Percentiles rank a stretch among this genome's conserved stretches.
These are phyloP conservation scores for Heteromurus nitidus DNA, from an alignment of 2,888 invertebrate species.

Conservation along the genomic window DNA sequence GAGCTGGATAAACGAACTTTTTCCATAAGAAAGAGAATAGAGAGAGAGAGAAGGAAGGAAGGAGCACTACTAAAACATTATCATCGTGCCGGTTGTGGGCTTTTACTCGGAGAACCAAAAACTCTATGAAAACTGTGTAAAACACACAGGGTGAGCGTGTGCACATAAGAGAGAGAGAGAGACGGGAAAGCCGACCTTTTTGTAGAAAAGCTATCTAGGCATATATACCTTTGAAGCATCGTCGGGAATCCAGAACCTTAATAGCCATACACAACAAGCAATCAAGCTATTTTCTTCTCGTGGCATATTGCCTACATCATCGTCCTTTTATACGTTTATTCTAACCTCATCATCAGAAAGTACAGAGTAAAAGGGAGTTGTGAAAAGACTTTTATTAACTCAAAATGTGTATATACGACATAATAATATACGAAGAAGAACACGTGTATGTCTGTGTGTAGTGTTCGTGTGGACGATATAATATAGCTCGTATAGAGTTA, in stretches of 20 bases:
- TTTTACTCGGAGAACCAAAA: not conserved
- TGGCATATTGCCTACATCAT: slow-evolving; percentile 35
- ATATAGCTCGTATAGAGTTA: slow-evolving; percentile 6
- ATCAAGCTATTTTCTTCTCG: slow-evolving; percentile 37
- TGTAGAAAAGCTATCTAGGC: slow-evolving; percentile 2
- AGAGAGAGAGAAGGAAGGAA: slow-evolving; percentile 9
- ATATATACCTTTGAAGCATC: slow-evolving; percentile 33
- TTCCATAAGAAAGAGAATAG: slow-evolving; percentile 32
- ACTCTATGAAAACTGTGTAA: not conserved
- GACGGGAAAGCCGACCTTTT: slow-evolving; percentile 7
- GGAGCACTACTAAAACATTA: not conserved
- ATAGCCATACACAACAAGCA: slow-evolving; percentile 41
- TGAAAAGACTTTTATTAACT: slow-evolving; percentile 53
- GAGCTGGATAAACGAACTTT: slow-evolving; percentile 69
- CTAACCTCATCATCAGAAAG: slow-evolving; percentile 37
- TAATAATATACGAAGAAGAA: too few species aligned
- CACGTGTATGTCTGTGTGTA: too few species aligned
- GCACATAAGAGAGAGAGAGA: not conserved
- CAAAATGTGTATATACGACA: slow-evolving; percentile 20
- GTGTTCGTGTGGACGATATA: slow-evolving; percentile 1
- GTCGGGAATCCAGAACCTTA: slow-evolving; percentile 29
- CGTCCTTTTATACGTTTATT: slow-evolving; percentile 31
- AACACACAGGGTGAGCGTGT: too few species aligned
- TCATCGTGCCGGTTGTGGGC: not conserved
- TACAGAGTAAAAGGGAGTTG: slow-evolving; percentile 29